Evolutionary conservation across 2,113 vertebrate genomes (phyloP), one percentile per base, ranked within the genome.

Genomic region (Cheirogaleus medius): DNA sequence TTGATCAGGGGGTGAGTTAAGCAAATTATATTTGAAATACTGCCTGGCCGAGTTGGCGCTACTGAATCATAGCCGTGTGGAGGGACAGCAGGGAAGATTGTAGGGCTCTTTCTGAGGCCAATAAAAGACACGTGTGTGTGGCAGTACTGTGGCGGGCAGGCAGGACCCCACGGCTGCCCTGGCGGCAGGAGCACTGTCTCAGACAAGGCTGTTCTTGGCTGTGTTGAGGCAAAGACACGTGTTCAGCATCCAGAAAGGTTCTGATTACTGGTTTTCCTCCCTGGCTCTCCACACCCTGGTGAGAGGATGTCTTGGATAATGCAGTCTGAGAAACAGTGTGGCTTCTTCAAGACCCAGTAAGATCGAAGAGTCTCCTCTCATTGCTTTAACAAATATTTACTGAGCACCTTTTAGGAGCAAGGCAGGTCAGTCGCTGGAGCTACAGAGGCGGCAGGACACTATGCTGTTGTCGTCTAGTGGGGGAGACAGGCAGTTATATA

Each of bases 1-100:
- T 96, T 90, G 96, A 74, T 93, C 84, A 23, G 29, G 34, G 44
- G 71, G 44, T 14, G 84, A 94, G 84, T 84, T 91, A 77, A 58
- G 71, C 71, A 37, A 81, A 11, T 98, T 84, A 86, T 64, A 11
- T 9, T 87, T 37, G 13, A 58, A 81, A 95, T 66, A 47, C 34
- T 39, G 80, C 81, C 52, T 3, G 34, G 52, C 47, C 12, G 13
- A 60, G 63, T 80, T 42, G 54, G 93, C 64, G 68, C 74, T 95
- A 60, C 85, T 60, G 56, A 78, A 39, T 68, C 60, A 1, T 21
- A 37, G 34, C 37, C 0, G 1, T 0, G 15, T 69, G 42, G 39
- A 80, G 47, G 27, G 85, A 18, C 21, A 6, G 44, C 15, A 17
- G 58, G 32, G 54, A 74, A 58, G 81, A 29, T 54, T 23, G 66